These are phyloP conservation scores for Malurus alboscapulatus DNA, from an alignment of 2,113 vertebrate genomes.

Conservation along the genomic window DNA sequence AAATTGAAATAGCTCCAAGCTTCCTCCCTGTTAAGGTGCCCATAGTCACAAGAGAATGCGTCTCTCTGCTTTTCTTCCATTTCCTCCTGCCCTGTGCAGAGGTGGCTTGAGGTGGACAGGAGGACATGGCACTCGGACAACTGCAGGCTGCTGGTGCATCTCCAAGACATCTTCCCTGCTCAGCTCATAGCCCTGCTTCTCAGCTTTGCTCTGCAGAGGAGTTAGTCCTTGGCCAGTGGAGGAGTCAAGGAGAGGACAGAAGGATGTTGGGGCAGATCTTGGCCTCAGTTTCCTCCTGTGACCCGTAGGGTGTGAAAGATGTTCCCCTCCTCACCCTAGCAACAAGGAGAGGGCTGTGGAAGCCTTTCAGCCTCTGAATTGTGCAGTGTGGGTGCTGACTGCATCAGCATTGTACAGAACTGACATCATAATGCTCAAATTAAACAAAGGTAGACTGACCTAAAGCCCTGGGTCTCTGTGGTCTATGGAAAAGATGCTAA, in stretches of 20 bases:
- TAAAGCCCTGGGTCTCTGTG: neutral
- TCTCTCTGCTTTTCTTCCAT: neutral
- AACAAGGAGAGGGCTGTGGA: neutral
- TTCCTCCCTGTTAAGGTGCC: neutral
- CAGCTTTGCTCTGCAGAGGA: neutral
- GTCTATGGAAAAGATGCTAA: neutral
- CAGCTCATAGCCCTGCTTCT: neutral
- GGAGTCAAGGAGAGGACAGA: neutral
- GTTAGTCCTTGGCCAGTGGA: neutral
- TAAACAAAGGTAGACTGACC: neutral
- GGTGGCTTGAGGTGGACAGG: neutral
- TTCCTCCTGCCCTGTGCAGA: neutral
- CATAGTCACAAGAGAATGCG: neutral
- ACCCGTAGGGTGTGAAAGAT: neutral
- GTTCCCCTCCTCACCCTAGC: fast-evolving
- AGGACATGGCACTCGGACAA: fast-evolving
- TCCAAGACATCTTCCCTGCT: neutral
- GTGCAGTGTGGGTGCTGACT: neutral
- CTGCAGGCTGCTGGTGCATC: neutral
- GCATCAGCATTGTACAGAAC: neutral
- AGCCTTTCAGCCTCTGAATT: neutral
- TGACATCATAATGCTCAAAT: neutral
- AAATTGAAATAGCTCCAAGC: neutral
- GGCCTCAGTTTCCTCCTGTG: neutral
- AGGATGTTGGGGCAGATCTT: fast-evolving